phyloP scores from a whole-genome alignment of 1,140 invertebrate species.

The Leguminivora glycinivorella region DNA sequence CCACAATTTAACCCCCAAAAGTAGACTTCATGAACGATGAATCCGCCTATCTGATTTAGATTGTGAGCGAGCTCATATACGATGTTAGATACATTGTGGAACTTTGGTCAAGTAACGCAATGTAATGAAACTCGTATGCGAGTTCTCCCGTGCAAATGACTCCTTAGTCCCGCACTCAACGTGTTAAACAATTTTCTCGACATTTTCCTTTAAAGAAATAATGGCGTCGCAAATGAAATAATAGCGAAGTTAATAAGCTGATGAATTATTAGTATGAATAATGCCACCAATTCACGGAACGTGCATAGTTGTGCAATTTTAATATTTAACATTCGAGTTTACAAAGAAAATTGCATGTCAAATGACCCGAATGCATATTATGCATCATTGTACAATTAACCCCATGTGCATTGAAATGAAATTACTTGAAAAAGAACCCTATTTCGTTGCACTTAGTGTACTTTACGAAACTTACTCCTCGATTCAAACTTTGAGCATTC shows the following conservation, averaged over 20 bases:
- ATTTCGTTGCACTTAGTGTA: neutral
- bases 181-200: no score
- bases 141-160: no score
- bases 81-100: no score
- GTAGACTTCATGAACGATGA: no score
- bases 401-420: neutral
- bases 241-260: neutral
- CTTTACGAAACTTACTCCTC: neutral
- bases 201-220: neutral
- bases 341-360: constrained; percentile 28
- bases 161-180: no score
- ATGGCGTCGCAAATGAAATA: neutral
- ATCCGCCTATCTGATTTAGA: no score
- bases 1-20: no score
- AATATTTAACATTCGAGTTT: constrained; percentile 18
- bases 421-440: neutral
- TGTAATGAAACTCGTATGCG: no score
- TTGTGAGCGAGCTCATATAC: no score
- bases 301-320: constrained; percentile 10
- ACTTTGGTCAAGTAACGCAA: no score
- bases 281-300: constrained; percentile 1
- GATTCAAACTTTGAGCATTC: neutral
- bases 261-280: neutral
- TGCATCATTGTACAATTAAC: neutral
- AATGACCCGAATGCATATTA: constrained; percentile 18